phyloP scores from a whole-genome alignment of 2,888 invertebrate species.

The Pseudococcus viburni region DNA sequence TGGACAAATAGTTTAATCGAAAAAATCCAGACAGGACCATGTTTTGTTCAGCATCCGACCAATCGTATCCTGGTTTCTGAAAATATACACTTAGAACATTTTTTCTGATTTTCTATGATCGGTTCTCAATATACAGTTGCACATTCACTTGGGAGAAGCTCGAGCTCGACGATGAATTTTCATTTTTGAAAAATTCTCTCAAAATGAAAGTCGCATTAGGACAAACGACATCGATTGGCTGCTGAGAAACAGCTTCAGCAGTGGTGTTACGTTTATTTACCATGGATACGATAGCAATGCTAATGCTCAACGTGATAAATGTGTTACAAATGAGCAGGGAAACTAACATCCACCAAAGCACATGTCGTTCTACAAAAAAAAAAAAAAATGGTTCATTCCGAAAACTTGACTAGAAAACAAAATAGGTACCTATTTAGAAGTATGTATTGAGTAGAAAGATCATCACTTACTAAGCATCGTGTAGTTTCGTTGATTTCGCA shows the following conservation, averaged over 20 bases:
- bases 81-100: neutral
- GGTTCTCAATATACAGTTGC: no score
- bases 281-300: slow-evolving; percentile 42
- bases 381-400: neutral
- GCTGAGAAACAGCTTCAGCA: neutral
- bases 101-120: no score
- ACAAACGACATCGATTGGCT: neutral
- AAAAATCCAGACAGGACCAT: neutral
- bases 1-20: slow-evolving; percentile 6
- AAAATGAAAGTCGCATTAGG: neutral
- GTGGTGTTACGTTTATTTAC: neutral
- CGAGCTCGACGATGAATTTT: neutral
- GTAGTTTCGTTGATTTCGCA: no score
- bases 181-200: neutral
- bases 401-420: no score
- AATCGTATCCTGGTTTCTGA: neutral
- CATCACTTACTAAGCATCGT: no score
- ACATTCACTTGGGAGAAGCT: neutral
- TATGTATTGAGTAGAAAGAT: no score
- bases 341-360: slow-evolving; percentile 31
- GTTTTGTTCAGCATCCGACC: slow-evolving; percentile 26
- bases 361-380: neutral
- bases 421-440: no score
- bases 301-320: slow-evolving; percentile 1
- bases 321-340: neutral